Conservation (phyloP, 2,888 invertebrate species). For the Uropetala carovei region DNA sequence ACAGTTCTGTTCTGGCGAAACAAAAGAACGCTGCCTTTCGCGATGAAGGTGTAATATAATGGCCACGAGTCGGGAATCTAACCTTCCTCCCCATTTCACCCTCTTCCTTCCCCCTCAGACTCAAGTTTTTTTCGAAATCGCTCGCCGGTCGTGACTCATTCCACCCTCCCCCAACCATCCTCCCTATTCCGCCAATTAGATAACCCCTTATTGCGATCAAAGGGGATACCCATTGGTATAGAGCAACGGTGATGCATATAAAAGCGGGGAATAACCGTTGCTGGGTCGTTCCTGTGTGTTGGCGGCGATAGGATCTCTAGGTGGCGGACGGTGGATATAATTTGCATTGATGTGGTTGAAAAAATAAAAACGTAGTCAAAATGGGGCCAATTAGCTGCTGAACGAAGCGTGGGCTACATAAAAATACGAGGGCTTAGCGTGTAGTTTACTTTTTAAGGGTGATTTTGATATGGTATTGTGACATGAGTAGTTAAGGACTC, state of each 20-base stretch:
- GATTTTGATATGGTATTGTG: not conserved
- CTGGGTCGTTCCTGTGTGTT: not conserved
- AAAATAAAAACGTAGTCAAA: not conserved
- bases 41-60: conserved; percentile 25
- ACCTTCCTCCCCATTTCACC: not conserved
- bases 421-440: not conserved
- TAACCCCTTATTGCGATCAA: conserved; percentile 1
- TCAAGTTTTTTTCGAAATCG: not conserved
- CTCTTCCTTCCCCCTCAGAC: not conserved
- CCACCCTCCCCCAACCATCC: not conserved
- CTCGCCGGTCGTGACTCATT: not conserved
- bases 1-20: not conserved
- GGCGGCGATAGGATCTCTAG: conserved; percentile 7
- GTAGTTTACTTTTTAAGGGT: not conserved
- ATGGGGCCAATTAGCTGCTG: not conserved
- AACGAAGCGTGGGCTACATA: not conserved
- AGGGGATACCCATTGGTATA: not conserved
- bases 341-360: conserved; percentile 8
- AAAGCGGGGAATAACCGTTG: not conserved
- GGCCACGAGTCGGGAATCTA: not conserved
- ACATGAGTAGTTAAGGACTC: not conserved
- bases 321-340: not conserved
- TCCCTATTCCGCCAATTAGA: not conserved
- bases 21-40: not conserved
- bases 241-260: not conserved